A percentile compares a stretch with the other conserved stretches of the same genome.
Evolutionary conservation across 2,888 invertebrate species (phyloP).

Genomic region (Drosophila atroscutellata): DNA sequence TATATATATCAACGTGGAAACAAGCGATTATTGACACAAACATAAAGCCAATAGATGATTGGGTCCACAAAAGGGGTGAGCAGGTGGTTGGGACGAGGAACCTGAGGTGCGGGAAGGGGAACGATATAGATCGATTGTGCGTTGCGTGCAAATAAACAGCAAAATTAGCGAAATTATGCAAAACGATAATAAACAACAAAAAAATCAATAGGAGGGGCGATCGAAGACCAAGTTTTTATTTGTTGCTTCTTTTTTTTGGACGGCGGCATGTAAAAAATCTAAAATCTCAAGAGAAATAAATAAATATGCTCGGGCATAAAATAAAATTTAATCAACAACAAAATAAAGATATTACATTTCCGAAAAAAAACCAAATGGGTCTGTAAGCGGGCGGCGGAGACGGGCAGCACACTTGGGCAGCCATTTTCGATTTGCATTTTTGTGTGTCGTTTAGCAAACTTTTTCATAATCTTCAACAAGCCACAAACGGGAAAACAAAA

Average conservation of each 20-base stretch:
- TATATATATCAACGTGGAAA: not conserved
- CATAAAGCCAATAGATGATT: slow-evolving; percentile 70
- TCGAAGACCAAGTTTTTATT: slow-evolving; percentile 39
- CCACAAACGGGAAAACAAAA: slow-evolving; percentile 26
- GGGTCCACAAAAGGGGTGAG: not conserved
- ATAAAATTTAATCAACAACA: slow-evolving; percentile 51
- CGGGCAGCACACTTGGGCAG: slow-evolving; percentile 35
- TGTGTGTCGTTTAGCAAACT: slow-evolving; percentile 65
- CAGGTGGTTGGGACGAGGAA: not conserved
- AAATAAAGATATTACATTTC: slow-evolving; percentile 31
- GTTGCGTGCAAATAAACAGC: slow-evolving; percentile 72
- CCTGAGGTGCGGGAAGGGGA: not conserved
- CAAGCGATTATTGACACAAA: slow-evolving; percentile 74
- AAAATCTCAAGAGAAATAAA: slow-evolving; percentile 69
- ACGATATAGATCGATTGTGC: slow-evolving; percentile 46
- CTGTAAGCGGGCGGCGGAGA: not conserved
- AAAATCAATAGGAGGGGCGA: slow-evolving; percentile 21
- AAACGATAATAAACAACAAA: slow-evolving; percentile 60
- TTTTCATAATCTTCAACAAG: slow-evolving; percentile 65
- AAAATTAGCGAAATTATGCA: slow-evolving; percentile 80
- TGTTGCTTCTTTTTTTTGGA: not conserved
- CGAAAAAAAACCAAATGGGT: not conserved
- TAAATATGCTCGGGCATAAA: slow-evolving; percentile 47
- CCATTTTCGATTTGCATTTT: slow-evolving; percentile 68
- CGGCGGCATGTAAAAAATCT: slow-evolving; percentile 66